Base-by-base conservation (phyloP, 2,113 vertebrate species). In the Anolis carolinensis region DNA sequence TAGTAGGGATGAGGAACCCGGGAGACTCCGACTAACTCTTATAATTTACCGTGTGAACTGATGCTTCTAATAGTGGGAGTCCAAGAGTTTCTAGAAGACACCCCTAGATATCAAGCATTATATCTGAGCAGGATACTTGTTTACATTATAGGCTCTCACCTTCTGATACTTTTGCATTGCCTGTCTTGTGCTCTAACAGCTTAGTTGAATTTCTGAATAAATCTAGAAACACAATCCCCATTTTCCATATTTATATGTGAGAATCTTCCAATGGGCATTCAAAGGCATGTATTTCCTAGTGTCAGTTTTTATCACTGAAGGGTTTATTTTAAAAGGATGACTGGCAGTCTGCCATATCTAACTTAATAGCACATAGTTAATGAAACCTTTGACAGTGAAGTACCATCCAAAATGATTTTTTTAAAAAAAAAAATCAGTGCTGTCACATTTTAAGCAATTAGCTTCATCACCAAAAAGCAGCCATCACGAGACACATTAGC, bases 371-470 rank as follows among this genome's bases (percentile, higher is more conserved):
- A 13, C 52, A 83, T 44, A 44, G 39, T 44, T 44, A 44, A 44
- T 44, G 39, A 44, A 44, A 44, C 39, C 39, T 44, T 44, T 44
- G 39, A 44, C 39, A 44, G 39, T 44, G 39, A 27, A 65, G 63
- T 65, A 65, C 1, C 25, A 27, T 65, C 8, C 5, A 16, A 18
- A 18, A 77, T 3, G 1, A 55, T 77, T 7, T 13, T 76, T 81
- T 76, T 59, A 87, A 91, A 65, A 23, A 32, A n/a, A 62, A 78
- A 13, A 86, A 86, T 80, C 83, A 25, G 1, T 0, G 0, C 88
- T 88, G 83, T 84, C 86, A 55, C 89, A 90, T 90, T 90, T 86
- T 93, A 92, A 89, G 39, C 84, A 86, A 92, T 92, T 91, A 89
- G 81, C 52, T 70, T 86, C 71, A 82, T 72, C 5, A 83, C 76